Evolutionary conservation across 2,797 vertebrate species (phyloP).

Genomic region (Protonibea diacanthus): DNA sequence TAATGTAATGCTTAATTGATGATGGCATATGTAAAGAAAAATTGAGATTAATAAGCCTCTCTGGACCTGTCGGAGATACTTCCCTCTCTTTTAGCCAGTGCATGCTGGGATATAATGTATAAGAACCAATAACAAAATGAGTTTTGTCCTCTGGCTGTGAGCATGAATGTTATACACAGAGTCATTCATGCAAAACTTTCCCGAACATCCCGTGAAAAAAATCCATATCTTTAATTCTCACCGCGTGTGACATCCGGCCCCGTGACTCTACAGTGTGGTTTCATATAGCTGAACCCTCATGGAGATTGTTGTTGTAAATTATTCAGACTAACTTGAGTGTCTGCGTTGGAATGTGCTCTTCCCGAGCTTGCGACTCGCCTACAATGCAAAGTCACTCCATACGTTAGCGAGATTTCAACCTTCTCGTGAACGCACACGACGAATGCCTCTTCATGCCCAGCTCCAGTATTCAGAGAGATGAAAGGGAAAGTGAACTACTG

Average conservation of each 20-base stretch:
- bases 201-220: constrained; percentile 30
- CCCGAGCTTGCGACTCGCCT: constrained; percentile 50
- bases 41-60: constrained; percentile 28
- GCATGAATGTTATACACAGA: constrained; percentile 24
- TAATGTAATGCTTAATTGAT: constrained; percentile 33
- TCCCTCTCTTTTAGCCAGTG: constrained; percentile 11
- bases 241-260: constrained; percentile 37
- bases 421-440: constrained; percentile 17
- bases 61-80: constrained; percentile 1
- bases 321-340: constrained; percentile 76
- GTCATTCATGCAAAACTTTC: constrained; percentile 18
- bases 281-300: constrained; percentile 62
- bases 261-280: constrained; percentile 57
- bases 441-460: constrained; percentile 11
- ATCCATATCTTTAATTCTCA: constrained; percentile 36
- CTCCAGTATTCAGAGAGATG: constrained; percentile 37
- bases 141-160: constrained; percentile 8
- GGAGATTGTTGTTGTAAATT: constrained; percentile 79
- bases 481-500: constrained; percentile 69
- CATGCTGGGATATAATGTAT: constrained; percentile 42
- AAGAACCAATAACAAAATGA: constrained; percentile 34
- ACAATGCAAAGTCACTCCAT: constrained; percentile 58
- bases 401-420: constrained; percentile 48
- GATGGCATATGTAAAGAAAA: constrained; percentile 35
- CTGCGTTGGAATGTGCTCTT: constrained; percentile 61